Evolutionary conservation across 2,113 vertebrate genomes (phyloP), one percentile per base, ranked within the genome.

Genomic region (Pithys albifrons): DNA sequence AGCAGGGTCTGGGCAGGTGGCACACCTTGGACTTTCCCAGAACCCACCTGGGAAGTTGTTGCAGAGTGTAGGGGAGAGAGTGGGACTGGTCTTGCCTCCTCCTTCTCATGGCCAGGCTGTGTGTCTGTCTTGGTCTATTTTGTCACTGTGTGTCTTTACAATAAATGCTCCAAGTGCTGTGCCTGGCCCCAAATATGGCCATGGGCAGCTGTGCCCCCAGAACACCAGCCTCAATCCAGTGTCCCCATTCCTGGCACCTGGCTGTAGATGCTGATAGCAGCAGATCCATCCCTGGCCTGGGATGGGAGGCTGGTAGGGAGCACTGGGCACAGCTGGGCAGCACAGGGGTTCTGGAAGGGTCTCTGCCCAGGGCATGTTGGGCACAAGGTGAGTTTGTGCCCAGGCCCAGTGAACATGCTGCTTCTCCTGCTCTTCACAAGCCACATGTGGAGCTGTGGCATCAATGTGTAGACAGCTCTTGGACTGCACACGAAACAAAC

Each of bases 21-120:
- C 14, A 7, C 62, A 12, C 9, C 28, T 0, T 12, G 10, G 10
- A 10, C 7, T 8, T 51, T 27, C 20, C 20, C 45, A 9, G 33
- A 59, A 41, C 6, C 20, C 1, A 0, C 17, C 69, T 3, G 12
- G 29, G 48, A 52, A 37, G 27, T 4, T 29, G 39, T 55, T 46
- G n/a, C 1, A 22, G 41, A 48, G 22, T 49, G 61, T 1, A 17
- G 45, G 16, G 59, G 22, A 49, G 4, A 27, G 22, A 6, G 7
- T 5, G 72, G n/a, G 16, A 6, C 58, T 6, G 12, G 12, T 74
- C 12, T 54, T 80, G 48, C 3, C 20, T 5, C 16, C 28, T 0
- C 3, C 31, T 25, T 2, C 55, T 70, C 15, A 0, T 0, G 20
- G 37, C n/a, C 37, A 3, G 19, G 27, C 46, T 2, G 0, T 1